Percentiles rank a stretch among this genome's conserved stretches.
phyloP scores from a whole-genome alignment of 2,797 vertebrate species.

The Petrocephalus sullivani region DNA sequence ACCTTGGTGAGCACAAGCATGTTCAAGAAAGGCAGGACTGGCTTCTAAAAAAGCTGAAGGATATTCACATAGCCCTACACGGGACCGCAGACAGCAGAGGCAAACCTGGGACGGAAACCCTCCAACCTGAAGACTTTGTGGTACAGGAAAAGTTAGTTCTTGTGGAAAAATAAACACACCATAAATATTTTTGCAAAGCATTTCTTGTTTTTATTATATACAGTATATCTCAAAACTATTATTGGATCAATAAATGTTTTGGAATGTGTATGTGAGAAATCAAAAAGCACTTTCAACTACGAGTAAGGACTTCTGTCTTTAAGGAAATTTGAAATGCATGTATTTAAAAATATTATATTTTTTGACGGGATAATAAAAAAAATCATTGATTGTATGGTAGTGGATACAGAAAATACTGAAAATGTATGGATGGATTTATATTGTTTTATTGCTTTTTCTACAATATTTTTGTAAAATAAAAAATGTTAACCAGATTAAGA shows the following conservation, averaged over 20 bases:
- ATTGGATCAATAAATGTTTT: constrained; percentile 15
- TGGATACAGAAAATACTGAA: too few species aligned
- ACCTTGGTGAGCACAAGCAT: constrained; percentile 71
- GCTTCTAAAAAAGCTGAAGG: constrained; percentile 75
- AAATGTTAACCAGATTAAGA: not conserved
- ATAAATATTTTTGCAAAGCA: not conserved
- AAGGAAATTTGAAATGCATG: not conserved
- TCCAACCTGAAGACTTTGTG: constrained; percentile 48
- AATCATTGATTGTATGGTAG: not conserved
- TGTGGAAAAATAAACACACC: not conserved
- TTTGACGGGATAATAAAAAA: not conserved
- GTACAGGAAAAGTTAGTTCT: constrained; percentile 27
- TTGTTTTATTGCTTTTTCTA: not conserved
- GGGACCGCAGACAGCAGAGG: constrained; percentile 47
- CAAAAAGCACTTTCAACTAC: not conserved
- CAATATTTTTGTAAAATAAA: not conserved
- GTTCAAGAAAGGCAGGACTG: constrained; percentile 75
- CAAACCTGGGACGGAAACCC: constrained; percentile 35
- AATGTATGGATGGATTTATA: not conserved
- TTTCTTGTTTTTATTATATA: constrained; percentile 20
- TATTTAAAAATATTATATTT: not conserved
- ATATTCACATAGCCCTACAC: constrained; percentile 62
- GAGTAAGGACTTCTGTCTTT: not conserved
- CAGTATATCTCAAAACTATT: constrained; percentile 23
- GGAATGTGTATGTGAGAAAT: not conserved